Base-by-base conservation (phyloP, 2,113 vertebrate genomes). In the Struthio camelus region DNA sequence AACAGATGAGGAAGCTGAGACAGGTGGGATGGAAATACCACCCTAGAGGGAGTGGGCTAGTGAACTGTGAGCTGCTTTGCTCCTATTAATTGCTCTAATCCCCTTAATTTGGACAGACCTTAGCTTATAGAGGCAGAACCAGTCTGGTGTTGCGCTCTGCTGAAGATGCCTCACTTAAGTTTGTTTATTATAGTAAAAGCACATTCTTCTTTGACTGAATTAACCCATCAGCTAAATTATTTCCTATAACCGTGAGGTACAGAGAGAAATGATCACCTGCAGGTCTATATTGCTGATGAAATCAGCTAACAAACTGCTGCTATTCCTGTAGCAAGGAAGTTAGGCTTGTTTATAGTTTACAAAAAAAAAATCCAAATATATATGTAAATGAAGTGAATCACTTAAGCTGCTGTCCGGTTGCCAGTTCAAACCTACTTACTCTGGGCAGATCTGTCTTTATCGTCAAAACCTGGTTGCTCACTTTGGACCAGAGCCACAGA, bases 311-410 rank as follows among this genome's bases (percentile, higher is more conserved):
- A 67, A 89, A 84, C 56, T 70, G 30, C 36, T 80, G n/a, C 67
- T 88, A 6, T 67, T 90, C 28, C 59, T 81, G 22, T 64, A 71
- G 61, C 28, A 66, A 77, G 72, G 67, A 91, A 73, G 36, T 53
- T 71, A n/a, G 34, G 11, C 12, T 90, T 71, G 50, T 75, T 90
- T 78, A 38, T 80, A 89, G 78, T 75, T 72, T 85, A 73, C 8
- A 42, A 51, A 16, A 53, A 76, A 89, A 44, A 70, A 56, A 17
- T 61, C 38, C 18, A 80, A 59, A 91, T 94, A 58, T 44, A 9
- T 50, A 87, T 80, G 89, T 91, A 89, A 96, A 96, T 91, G 40
- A 86, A 89, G 42, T 81, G 80, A 92, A 24, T 89, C 78, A 75
- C 53, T 87, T 81, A 85, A 93, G 53, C 58, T 95, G 2, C 48